Conservation (phyloP, 2,113 vertebrate species). For the Erythrolamprus reginae region DNA sequence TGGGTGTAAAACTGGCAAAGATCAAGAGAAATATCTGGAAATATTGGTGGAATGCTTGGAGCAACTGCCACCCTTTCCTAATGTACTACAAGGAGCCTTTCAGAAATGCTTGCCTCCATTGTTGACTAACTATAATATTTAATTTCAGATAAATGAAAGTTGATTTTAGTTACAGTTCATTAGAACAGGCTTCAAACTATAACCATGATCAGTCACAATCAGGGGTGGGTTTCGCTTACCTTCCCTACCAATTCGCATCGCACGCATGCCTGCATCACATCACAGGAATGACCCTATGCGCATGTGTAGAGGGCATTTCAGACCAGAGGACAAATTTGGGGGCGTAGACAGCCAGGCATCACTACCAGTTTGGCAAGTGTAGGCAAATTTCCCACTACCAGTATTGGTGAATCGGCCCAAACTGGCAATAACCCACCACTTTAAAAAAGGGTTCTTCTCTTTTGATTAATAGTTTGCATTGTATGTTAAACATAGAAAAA, state of each 20-base stretch:
- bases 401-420: too few relatives aligned
- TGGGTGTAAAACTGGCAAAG: constrained; percentile 35
- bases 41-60: background rate
- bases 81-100: background rate
- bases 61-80: background rate
- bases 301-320: too few relatives aligned
- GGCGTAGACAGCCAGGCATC: too few relatives aligned
- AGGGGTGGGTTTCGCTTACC: too few relatives aligned
- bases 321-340: too few relatives aligned
- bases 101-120: background rate
- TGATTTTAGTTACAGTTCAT: background rate
- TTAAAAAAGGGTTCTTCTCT: background rate
- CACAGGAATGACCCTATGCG: too few relatives aligned
- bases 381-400: too few relatives aligned
- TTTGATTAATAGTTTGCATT: background rate
- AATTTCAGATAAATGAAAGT: background rate
- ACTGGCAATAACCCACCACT: background rate
- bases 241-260: too few relatives aligned
- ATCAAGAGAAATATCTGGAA: background rate
- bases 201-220: background rate
- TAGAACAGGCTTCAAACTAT: background rate
- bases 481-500: background rate
- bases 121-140: background rate
- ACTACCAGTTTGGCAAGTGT: too few relatives aligned
- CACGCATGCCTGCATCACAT: too few relatives aligned